Evolutionary conservation across 1,140 invertebrate genomes (phyloP).

Genomic region (Pogonus chalceus): DNA sequence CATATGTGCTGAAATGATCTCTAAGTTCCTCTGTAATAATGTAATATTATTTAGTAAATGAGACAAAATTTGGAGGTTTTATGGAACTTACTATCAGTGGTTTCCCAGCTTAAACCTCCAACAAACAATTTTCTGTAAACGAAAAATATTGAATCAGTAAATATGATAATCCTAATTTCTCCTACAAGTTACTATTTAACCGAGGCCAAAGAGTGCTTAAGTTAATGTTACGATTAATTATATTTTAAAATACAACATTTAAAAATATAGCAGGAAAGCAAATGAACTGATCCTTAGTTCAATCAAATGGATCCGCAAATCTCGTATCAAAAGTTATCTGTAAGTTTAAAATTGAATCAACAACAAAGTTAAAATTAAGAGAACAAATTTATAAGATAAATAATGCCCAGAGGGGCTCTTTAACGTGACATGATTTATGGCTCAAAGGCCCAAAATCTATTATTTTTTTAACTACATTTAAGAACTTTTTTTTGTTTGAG

Average conservation of each 20-base stretch:
- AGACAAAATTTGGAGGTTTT: constrained; percentile 1
- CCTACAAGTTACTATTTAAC: constrained; percentile 24
- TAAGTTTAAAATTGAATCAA: constrained; percentile 28
- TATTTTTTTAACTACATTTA: background rate
- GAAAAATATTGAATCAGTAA: constrained; percentile 33
- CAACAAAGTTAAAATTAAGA: background rate
- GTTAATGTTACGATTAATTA: constrained; percentile 20
- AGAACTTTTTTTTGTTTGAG: background rate
- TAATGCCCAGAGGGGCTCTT: background rate
- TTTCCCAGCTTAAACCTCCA: constrained; percentile 94
- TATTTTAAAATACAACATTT: constrained; percentile 17
- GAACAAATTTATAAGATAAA: constrained; percentile 21
- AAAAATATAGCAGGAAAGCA: constrained; percentile 19
- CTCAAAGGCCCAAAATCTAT: constrained; percentile 41
- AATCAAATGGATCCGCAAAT: constrained; percentile 33
- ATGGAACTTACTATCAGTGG: constrained; percentile 90
- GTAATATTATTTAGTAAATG: constrained; percentile 21
- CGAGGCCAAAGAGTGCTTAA: constrained; percentile 24
- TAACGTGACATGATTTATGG: constrained; percentile 3
- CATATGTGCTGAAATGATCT: constrained; percentile 81
- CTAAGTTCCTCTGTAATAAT: constrained; percentile 77
- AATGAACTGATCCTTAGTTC: constrained; percentile 26
- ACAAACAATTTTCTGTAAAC: constrained; percentile 94
- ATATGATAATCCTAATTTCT: constrained; percentile 19
- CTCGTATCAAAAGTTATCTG: constrained; percentile 23